These are phyloP conservation scores for Diplodus puntazzo DNA, from an alignment of 2,797 vertebrate genomes.

Conservation along the genomic window DNA sequence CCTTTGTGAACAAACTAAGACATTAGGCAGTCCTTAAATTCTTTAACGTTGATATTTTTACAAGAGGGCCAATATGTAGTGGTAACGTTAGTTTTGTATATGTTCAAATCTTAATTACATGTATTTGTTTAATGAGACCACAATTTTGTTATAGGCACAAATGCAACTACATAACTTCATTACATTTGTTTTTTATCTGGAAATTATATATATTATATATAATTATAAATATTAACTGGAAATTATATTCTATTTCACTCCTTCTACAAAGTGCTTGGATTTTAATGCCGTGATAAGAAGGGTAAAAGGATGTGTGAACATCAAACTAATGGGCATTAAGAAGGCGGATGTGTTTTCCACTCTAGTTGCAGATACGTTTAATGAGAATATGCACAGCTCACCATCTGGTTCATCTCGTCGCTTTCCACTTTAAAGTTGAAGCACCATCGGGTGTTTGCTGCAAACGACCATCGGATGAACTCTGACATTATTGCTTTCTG, in stretches of 20 bases:
- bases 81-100: too few relatives aligned
- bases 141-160: not conserved
- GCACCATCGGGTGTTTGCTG: constrained; percentile 6
- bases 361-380: not conserved
- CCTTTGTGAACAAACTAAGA: not conserved
- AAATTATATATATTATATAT: too few relatives aligned
- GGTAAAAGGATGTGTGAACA: not conserved
- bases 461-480: constrained; percentile 23
- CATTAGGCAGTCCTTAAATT: not conserved
- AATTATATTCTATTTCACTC: not conserved
- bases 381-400: constrained; percentile 27
- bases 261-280: not conserved
- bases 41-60: not conserved
- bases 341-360: constrained; percentile 7
- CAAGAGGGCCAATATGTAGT: too few relatives aligned
- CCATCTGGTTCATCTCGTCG: constrained; percentile 21
- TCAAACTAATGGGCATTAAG: constrained; percentile 8
- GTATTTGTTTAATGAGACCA: not conserved
- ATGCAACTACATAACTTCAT: not conserved
- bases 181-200: not conserved
- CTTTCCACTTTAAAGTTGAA: not conserved
- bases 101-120: not conserved
- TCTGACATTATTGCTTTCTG: constrained; percentile 23
- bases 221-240: too few relatives aligned
- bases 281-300: not conserved